Percentiles rank a stretch among this genome's conserved stretches.
These are phyloP conservation scores for Rhinichthys osculus DNA, from an alignment of 2,797 vertebrate genomes.

Conservation along the genomic window DNA sequence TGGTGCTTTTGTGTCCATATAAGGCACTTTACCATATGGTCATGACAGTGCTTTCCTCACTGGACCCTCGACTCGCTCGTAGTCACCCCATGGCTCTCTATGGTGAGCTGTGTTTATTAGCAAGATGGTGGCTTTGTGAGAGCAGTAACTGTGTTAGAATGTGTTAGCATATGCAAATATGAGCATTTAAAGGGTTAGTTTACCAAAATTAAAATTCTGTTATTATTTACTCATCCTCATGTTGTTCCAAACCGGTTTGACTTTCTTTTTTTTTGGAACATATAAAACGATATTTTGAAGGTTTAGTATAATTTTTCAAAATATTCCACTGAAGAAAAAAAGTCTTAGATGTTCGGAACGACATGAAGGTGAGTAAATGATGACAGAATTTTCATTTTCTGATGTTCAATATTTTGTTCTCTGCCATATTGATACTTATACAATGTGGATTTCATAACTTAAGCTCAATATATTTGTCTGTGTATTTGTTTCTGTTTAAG, in stretches of 20 bases:
- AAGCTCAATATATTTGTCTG: slow-evolving; percentile 21
- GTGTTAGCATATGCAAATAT: neutral
- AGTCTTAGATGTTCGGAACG: neutral
- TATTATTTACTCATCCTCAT: neutral
- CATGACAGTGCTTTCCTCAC: slow-evolving; percentile 62
- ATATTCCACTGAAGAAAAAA: neutral
- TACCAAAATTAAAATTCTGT: neutral
- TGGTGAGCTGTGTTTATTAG: slow-evolving; percentile 55
- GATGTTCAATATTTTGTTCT: neutral
- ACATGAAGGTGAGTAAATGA: neutral
- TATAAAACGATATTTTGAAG: neutral
- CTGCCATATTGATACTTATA: too few relatives aligned
- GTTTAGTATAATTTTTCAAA: neutral
- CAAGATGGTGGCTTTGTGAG: slow-evolving; percentile 5
- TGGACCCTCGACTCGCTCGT: slow-evolving; percentile 45
- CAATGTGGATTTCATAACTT: neutral
- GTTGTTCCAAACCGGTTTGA: neutral
- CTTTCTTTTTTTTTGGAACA: neutral
- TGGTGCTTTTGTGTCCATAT: slow-evolving; percentile 68
- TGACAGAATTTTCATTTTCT: neutral
- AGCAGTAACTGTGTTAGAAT: neutral
- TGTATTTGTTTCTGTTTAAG: slow-evolving; percentile 10
- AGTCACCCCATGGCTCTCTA: slow-evolving; percentile 67
- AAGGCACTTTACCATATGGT: slow-evolving; percentile 78
- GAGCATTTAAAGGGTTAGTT: neutral